A percentile compares a stretch with the other conserved stretches of the same genome.
Conservation (phyloP, 2,888 invertebrate species). For the Monopis laevigella region DNA sequence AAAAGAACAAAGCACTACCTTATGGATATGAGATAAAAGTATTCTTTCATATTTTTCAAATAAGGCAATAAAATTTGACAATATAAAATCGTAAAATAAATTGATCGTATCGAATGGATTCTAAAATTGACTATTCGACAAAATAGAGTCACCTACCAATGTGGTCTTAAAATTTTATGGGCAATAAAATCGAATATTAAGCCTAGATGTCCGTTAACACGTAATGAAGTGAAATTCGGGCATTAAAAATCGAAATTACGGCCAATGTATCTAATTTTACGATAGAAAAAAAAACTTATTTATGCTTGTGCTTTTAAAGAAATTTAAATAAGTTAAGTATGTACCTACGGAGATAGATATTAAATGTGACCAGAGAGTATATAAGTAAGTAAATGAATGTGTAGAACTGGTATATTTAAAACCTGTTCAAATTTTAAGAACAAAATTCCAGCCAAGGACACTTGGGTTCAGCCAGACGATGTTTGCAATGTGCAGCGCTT, state of each 20-base stretch:
- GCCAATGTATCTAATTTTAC: conserved; percentile 59
- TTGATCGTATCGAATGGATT: conserved; percentile 27
- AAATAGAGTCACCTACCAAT: conserved; percentile 40
- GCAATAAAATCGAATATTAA: conserved; percentile 53
- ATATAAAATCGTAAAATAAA: conserved; percentile 12
- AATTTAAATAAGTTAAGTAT: too few species aligned
- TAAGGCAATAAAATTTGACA: conserved; percentile 7
- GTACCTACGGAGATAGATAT: too few species aligned
- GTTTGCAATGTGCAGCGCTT: conserved; percentile 53
- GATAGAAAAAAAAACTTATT: conserved; percentile 25
- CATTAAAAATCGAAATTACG: conserved; percentile 58
- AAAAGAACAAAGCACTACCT: too few species aligned
- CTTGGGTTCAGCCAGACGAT: conserved; percentile 34
- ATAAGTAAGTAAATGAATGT: too few species aligned
- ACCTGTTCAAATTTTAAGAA: conserved; percentile 40
- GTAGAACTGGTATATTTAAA: too few species aligned
- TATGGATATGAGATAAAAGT: not conserved
- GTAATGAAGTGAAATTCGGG: conserved; percentile 43
- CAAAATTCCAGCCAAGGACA: conserved; percentile 55
- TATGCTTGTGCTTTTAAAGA: conserved; percentile 5
- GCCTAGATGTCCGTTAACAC: conserved; percentile 19
- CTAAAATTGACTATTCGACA: conserved; percentile 36
- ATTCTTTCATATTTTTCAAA: not conserved
- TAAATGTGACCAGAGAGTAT: too few species aligned
- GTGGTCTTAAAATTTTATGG: conserved; percentile 57